A percentile compares a stretch with the other conserved stretches of the same genome.
These are phyloP conservation scores for Crepidodera aurea DNA, from an alignment of 2,888 invertebrate genomes.

Conservation along the genomic window DNA sequence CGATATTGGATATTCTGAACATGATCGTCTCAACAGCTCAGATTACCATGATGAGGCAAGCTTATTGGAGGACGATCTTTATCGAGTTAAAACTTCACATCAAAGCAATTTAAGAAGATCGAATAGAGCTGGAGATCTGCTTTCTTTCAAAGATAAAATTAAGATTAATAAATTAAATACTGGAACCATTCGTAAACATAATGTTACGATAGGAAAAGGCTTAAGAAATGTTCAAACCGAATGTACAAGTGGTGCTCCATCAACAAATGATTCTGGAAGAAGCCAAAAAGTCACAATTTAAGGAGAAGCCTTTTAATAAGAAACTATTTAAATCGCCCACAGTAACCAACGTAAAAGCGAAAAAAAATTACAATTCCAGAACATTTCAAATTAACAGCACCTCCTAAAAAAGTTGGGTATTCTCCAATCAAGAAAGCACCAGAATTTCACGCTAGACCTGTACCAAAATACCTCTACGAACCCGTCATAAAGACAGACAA, in stretches of 20 bases:
- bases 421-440: slow-evolving; percentile 26
- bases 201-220: no score
- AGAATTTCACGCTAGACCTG: slow-evolving; percentile 69
- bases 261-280: slow-evolving; percentile 68
- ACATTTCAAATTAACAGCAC: slow-evolving; percentile 66
- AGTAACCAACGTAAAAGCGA: slow-evolving; percentile 54
- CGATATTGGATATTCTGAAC: no score
- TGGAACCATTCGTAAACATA: no score
- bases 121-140: no score
- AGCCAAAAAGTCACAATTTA: slow-evolving; percentile 71
- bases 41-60: neutral
- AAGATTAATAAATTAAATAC: no score
- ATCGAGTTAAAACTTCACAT: no score
- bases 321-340: slow-evolving; percentile 66
- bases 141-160: no score
- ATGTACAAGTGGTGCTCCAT: no score
- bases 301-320: slow-evolving; percentile 71
- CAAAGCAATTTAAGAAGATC: no score
- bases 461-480: slow-evolving; percentile 66
- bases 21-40: slow-evolving; percentile 10
- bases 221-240: no score
- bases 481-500: slow-evolving; percentile 41
- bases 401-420: neutral
- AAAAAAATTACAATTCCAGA: slow-evolving; percentile 69
- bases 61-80: neutral